Evolutionary conservation across 2,113 vertebrate species (phyloP).

Genomic region (Amphiprion ocellaris): DNA sequence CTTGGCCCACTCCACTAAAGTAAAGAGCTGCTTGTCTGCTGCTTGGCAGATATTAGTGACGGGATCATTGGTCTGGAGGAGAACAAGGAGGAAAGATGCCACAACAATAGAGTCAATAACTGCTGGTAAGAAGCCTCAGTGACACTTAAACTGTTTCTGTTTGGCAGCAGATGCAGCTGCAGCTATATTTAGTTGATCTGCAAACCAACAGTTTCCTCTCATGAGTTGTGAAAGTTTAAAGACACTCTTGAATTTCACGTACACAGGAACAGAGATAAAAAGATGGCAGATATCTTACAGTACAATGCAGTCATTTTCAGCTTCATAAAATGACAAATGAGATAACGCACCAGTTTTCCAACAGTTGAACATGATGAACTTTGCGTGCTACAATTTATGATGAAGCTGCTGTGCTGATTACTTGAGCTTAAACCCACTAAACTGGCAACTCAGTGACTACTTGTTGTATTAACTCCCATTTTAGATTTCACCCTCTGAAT

Average conservation of each 20-base stretch:
- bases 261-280: not conserved
- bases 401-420: too few species aligned
- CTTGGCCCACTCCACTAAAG: slow-evolving; percentile 96
- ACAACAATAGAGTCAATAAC: not conserved
- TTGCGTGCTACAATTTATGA: too few species aligned
- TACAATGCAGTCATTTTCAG: not conserved
- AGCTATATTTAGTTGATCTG: slow-evolving; percentile 1
- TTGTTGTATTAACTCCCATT: not conserved
- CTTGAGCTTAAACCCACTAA: not conserved
- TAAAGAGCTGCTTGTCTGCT: slow-evolving; percentile 97
- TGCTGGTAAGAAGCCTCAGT: not conserved
- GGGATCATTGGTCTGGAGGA: slow-evolving; percentile 91
- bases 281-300: not conserved
- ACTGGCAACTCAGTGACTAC: not conserved
- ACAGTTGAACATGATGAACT: too few species aligned
- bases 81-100: not conserved
- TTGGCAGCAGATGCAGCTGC: not conserved
- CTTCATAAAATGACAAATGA: not conserved
- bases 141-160: not conserved
- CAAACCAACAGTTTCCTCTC: slow-evolving; percentile 18
- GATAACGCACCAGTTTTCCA: too few species aligned
- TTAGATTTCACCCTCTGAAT: too few species aligned
- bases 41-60: slow-evolving; percentile 98
- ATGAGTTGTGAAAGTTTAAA: not conserved
- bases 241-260: not conserved